Percentiles rank a stretch among this genome's conserved stretches.
These are phyloP conservation scores for Microcebus lehilahytsara DNA, from an alignment of 2,113 vertebrate species.

Conservation along the genomic window DNA sequence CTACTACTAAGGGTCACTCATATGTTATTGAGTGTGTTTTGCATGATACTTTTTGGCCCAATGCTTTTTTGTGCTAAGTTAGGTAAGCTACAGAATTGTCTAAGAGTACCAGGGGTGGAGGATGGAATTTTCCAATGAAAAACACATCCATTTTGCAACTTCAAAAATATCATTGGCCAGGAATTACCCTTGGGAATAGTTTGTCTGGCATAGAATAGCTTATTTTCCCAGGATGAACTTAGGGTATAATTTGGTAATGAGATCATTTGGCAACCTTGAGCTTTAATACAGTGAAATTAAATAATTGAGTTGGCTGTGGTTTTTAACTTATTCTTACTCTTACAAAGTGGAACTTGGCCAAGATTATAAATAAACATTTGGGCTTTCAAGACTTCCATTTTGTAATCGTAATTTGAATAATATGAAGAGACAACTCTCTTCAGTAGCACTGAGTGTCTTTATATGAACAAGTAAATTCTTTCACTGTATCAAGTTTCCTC, in stretches of 20 bases:
- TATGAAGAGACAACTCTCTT: conserved; percentile 14
- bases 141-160: conserved; percentile 59
- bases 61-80: not conserved
- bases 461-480: not conserved
- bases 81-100: not conserved
- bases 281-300: conserved; percentile 66
- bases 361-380: conserved; percentile 59
- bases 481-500: not conserved
- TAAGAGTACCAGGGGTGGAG: not conserved
- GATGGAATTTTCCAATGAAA: conserved; percentile 54
- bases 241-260: conserved; percentile 73
- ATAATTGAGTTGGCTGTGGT: conserved; percentile 66
- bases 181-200: conserved; percentile 39
- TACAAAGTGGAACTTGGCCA: conserved; percentile 60
- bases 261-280: conserved; percentile 70
- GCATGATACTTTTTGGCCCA: not conserved
- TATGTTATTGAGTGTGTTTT: not conserved
- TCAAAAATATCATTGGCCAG: conserved; percentile 31
- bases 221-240: conserved; percentile 68
- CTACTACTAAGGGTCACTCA: not conserved
- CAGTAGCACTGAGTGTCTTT: not conserved
- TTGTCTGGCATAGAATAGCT: conserved; percentile 22
- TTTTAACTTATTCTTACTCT: conserved; percentile 54
- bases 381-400: conserved; percentile 55
- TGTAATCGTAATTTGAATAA: conserved; percentile 62